These are phyloP conservation scores for Aleiodes leptofemur DNA, from an alignment of 2,888 invertebrate species.

Conservation along the genomic window DNA sequence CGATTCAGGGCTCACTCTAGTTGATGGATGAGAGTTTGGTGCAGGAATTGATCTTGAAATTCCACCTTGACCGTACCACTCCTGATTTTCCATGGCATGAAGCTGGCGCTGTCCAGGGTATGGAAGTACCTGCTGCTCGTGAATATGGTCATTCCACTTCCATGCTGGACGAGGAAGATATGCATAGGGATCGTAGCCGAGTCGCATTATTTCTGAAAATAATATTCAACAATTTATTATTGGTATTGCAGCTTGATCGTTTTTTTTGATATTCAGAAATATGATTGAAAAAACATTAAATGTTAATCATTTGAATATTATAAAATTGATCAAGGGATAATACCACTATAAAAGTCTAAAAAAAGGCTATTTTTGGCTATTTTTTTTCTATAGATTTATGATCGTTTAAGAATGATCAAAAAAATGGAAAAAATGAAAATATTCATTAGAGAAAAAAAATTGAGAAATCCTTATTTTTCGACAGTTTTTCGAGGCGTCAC, in stretches of 20 bases:
- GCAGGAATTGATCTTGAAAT: conserved; percentile 18
- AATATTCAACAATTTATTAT: not conserved
- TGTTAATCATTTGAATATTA: no score
- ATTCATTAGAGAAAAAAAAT: no score
- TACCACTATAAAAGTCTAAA: no score
- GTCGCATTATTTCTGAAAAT: conserved; percentile 13
- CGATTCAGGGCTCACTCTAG: not conserved
- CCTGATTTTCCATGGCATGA: conserved; percentile 6
- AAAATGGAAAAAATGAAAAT: no score
- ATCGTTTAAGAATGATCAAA: no score
- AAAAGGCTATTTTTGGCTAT: no score
- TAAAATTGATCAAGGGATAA: no score
- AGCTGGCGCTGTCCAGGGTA: conserved; percentile 12
- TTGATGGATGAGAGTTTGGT: conserved; percentile 1
- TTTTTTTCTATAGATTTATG: no score
- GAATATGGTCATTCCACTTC: not conserved
- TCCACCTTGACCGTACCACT: conserved; percentile 17
- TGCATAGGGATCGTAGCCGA: not conserved
- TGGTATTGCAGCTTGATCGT: not conserved
- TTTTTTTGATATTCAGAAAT: no score
- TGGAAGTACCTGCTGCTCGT: conserved; percentile 11
- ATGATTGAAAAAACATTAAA: no score
- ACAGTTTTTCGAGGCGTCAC: no score
- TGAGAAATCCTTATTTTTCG: no score
- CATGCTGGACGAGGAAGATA: conserved; percentile 5